A percentile compares a stretch with the other conserved stretches of the same genome.
Conservation (phyloP, 2,797 vertebrate genomes). For the Echeneis naucrates region DNA sequence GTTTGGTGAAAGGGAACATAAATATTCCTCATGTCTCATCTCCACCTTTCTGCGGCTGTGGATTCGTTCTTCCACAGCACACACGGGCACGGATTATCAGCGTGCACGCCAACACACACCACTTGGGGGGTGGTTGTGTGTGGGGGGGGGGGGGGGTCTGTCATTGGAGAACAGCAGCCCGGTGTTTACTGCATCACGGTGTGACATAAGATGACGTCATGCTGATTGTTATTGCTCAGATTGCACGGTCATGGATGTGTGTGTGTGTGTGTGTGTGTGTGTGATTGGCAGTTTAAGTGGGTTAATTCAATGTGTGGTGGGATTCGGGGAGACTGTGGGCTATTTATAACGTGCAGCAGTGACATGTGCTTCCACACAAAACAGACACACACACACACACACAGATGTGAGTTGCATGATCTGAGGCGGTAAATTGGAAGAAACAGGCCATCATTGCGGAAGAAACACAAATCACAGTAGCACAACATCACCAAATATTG, state of each 20-base stretch:
- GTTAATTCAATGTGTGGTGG: conserved; percentile 66
- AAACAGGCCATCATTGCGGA: not conserved
- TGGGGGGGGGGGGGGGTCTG: too few relatives aligned
- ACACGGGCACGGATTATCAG: conserved; percentile 12
- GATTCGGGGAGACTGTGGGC: conserved; percentile 51
- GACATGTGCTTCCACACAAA: conserved; percentile 48
- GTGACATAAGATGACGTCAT: conserved; percentile 49
- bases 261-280: not conserved
- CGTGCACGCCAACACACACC: conserved; percentile 6
- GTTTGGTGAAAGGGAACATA: not conserved
- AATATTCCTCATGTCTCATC: conserved; percentile 23
- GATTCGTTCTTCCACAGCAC: not conserved
- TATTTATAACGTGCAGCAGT: conserved; percentile 74
- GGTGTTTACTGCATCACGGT: conserved; percentile 31
- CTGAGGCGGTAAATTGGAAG: not conserved
- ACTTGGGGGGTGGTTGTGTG: too few relatives aligned
- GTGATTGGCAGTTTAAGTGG: conserved; percentile 64
- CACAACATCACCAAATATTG: not conserved
- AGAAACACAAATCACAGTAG: not conserved
- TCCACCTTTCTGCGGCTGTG: conserved; percentile 3
- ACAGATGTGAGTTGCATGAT: conserved; percentile 19
- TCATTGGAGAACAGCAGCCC: conserved; percentile 7
- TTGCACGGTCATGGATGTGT: conserved; percentile 37
- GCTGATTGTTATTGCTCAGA: conserved; percentile 40
- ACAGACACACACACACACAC: conserved; percentile 15